Conservation (phyloP, 2,888 invertebrate species). For the Leucania comma region DNA sequence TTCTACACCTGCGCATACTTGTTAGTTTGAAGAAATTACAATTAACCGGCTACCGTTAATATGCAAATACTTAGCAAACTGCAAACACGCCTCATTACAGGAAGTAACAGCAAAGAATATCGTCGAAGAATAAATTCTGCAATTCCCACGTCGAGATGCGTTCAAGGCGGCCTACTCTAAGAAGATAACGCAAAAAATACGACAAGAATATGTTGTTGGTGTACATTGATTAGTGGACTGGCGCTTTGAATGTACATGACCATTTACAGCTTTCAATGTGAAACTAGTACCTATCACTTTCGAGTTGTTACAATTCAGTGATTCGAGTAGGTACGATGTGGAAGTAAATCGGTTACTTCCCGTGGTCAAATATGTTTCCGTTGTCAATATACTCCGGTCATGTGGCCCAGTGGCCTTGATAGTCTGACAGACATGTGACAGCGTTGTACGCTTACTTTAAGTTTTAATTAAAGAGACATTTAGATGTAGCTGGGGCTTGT, state of each 20-base stretch:
- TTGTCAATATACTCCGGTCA: constrained; percentile 49
- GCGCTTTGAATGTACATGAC: constrained; percentile 12
- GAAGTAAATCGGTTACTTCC: constrained; percentile 66
- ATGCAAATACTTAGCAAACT: constrained; percentile 38
- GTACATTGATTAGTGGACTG: constrained; percentile 27
- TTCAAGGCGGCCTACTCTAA: constrained; percentile 25
- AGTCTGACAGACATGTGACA: constrained; percentile 48
- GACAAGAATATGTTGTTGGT: background rate
- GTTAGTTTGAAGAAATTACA: constrained; percentile 26
- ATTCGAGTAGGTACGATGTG: constrained; percentile 55
- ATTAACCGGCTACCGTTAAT: constrained; percentile 32
- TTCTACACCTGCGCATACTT: constrained; percentile 30
- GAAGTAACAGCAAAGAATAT: constrained; percentile 42
- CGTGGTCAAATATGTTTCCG: constrained; percentile 63
- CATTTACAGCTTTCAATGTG: constrained; percentile 29
- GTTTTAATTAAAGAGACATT: constrained; percentile 58
- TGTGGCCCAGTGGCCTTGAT: constrained; percentile 70
- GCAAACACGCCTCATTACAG: constrained; percentile 19
- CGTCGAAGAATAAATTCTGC: constrained; percentile 16
- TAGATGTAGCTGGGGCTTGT: constrained; percentile 31
- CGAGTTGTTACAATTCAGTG: constrained; percentile 23
- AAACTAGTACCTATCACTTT: constrained; percentile 20
- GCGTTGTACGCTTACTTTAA: constrained; percentile 38
- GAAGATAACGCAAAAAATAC: constrained; percentile 27
- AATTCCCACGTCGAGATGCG: constrained; percentile 26